Percentiles rank a stretch among this genome's conserved stretches.
Conservation (phyloP, 2,113 vertebrate genomes). For the Electrona antarctica region DNA sequence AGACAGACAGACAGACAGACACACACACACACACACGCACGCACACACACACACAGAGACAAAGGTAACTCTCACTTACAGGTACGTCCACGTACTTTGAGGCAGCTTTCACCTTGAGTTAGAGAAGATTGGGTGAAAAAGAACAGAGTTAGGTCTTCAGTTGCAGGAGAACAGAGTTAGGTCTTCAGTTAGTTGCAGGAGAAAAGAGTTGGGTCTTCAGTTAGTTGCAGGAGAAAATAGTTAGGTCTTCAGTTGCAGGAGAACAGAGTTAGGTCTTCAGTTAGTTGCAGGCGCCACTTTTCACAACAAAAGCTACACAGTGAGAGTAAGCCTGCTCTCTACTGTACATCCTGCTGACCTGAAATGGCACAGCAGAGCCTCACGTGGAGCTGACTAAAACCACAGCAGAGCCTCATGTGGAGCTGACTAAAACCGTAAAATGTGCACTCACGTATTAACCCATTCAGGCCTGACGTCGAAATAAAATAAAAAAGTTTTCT, state of each 20-base stretch:
- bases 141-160: conserved; percentile 15
- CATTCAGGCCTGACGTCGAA: no score
- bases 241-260: conserved; percentile 32
- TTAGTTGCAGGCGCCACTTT: conserved; percentile 11
- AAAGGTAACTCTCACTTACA: conserved; percentile 84
- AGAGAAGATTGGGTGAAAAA: conserved; percentile 65
- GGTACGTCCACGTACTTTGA: conserved; percentile 99
- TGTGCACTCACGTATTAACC: conserved; percentile 17
- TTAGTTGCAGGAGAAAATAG: conserved; percentile 13
- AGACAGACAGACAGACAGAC: conserved; percentile 13
- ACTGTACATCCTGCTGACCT: conserved; percentile 2
- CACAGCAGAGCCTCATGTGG: conserved; percentile 30
- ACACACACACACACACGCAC: conserved; percentile 12
- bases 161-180: conserved; percentile 18
- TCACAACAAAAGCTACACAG: conserved; percentile 20
- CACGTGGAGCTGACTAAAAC: conserved; percentile 15
- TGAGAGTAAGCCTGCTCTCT: not conserved
- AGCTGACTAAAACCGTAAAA: conserved; percentile 13
- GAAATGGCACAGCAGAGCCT: conserved; percentile 14
- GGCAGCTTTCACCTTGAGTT: conserved; percentile 95
- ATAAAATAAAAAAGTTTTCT: no score
- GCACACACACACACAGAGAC: conserved; percentile 1
- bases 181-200: conserved; percentile 24
- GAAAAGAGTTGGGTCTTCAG: conserved; percentile 17
- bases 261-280: no score